These are phyloP conservation scores for Blennius ocellaris DNA, from an alignment of 2,113 vertebrate genomes.

Conservation along the genomic window DNA sequence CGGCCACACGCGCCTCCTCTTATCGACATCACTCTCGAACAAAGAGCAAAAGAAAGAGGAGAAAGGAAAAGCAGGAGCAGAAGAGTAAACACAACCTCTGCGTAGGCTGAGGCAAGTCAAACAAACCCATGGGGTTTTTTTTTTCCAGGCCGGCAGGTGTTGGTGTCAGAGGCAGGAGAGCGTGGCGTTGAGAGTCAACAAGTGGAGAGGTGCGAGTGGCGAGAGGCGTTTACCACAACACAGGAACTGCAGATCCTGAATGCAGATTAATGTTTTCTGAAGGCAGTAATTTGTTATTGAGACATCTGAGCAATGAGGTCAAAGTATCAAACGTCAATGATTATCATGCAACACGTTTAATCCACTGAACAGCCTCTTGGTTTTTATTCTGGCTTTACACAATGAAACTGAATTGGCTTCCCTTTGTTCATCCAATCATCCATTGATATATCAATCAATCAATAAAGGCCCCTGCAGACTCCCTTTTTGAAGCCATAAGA, in stretches of 20 bases:
- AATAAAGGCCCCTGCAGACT: too few species aligned
- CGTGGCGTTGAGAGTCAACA: slow-evolving; percentile 69
- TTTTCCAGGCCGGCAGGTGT: slow-evolving; percentile 79
- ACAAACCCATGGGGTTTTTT: slow-evolving; percentile 81
- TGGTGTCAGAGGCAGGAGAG: slow-evolving; percentile 74
- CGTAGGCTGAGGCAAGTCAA: slow-evolving; percentile 76
- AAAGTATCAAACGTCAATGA: neutral
- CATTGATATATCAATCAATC: too few species aligned
- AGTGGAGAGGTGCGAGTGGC: slow-evolving; percentile 8
- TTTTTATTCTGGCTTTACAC: too few species aligned
- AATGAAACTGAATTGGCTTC: too few species aligned
- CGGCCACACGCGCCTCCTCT: slow-evolving; percentile 76
- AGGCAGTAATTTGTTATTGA: neutral
- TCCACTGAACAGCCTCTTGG: neutral
- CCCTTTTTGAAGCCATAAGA: too few species aligned
- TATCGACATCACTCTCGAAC: slow-evolving; percentile 81
- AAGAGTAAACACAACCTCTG: slow-evolving; percentile 73
- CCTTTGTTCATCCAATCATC: too few species aligned
- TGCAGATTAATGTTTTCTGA: slow-evolving; percentile 15
- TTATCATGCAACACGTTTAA: neutral
- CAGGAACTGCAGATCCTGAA: slow-evolving; percentile 10
- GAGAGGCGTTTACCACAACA: slow-evolving; percentile 19
- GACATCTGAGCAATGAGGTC: neutral
- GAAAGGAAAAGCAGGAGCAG: slow-evolving; percentile 36
- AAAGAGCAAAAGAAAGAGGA: slow-evolving; percentile 48